Percentiles rank a stretch among this genome's conserved stretches.
phyloP scores from a whole-genome alignment of 1,140 invertebrate species.

The Ridgeia piscesae region DNA sequence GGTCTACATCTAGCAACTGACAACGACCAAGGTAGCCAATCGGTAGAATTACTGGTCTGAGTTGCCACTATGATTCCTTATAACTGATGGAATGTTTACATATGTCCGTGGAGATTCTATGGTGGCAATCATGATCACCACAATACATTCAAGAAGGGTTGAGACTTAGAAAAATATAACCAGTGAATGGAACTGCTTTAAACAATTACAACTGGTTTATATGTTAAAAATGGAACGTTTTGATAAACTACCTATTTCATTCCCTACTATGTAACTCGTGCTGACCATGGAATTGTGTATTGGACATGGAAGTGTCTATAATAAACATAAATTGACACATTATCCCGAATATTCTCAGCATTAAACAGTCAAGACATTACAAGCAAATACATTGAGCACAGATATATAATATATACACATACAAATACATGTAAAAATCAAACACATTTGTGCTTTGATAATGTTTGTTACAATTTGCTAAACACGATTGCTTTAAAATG shows the following conservation, averaged over 20 bases:
- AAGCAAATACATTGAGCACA: background rate
- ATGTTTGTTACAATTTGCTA: background rate
- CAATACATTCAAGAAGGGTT: no score
- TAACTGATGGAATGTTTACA: background rate
- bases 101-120: background rate
- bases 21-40: background rate
- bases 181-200: no score
- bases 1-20: background rate
- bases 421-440: background rate
- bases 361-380: background rate
- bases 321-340: background rate
- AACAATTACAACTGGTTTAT: no score
- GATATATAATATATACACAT: background rate
- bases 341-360: background rate
- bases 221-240: no score
- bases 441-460: background rate
- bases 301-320: no score
- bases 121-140: no score
- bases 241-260: no score
- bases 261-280: no score
- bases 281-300: no score
- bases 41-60: background rate
- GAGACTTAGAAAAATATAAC: no score
- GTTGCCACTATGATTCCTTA: background rate
- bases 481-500: background rate